phyloP scores from a whole-genome alignment of 1,140 invertebrate genomes.

The Theocolax elegans region DNA sequence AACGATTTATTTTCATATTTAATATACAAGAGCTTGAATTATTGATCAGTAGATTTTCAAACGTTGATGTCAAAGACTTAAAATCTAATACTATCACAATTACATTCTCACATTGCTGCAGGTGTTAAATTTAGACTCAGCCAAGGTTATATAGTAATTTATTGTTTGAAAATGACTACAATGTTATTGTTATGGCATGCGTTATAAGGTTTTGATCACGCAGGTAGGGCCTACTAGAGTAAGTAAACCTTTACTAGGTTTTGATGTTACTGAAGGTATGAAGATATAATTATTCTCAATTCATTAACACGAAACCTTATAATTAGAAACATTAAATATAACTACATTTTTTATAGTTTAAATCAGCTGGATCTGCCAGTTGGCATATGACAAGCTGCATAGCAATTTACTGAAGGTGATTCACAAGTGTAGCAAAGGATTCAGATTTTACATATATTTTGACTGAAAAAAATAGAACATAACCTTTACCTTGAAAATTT shows the following conservation, averaged over 20 bases:
- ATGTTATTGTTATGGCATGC: constrained; percentile 97
- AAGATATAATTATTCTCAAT: too few relatives aligned
- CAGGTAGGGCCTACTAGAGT: constrained; percentile 93
- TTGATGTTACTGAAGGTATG: constrained; percentile 92
- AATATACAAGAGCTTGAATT: constrained; percentile 96
- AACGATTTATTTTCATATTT: constrained; percentile 93
- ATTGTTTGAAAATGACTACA: too few relatives aligned
- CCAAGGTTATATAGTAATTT: too few relatives aligned
- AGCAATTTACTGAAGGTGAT: constrained; percentile 90
- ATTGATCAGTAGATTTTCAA: constrained; percentile 90
- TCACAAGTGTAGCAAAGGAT: constrained; percentile 94
- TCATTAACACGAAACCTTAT: too few relatives aligned
- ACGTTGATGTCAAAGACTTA: constrained; percentile 94
- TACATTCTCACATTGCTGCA: constrained; percentile 90
- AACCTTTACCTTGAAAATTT: constrained; percentile 34
- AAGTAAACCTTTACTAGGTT: constrained; percentile 94
- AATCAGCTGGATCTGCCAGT: constrained; percentile 94
- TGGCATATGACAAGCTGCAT: constrained; percentile 89
- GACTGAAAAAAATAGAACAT: constrained; percentile 20
- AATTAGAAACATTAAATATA: background rate
- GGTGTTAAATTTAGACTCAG: too few relatives aligned
- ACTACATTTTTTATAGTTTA: constrained; percentile 79
- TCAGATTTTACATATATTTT: constrained; percentile 87
- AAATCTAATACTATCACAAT: constrained; percentile 94
- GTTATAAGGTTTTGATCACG: constrained; percentile 91